Conservation (phyloP, 2,888 invertebrate genomes). For the Lepidochitona cinerea region DNA sequence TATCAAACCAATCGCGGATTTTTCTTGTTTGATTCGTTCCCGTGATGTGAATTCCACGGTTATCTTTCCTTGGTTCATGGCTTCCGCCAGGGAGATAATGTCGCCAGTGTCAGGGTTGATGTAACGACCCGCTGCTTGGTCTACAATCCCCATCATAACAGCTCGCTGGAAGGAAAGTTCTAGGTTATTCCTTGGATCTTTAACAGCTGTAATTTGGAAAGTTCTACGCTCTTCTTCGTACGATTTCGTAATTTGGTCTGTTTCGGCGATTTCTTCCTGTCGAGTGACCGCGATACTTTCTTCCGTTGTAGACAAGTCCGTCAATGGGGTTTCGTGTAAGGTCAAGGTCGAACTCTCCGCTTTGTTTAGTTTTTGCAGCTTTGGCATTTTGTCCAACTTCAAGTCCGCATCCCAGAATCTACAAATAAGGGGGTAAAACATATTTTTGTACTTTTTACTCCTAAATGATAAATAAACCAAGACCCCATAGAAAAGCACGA, state of each 20-base stretch:
- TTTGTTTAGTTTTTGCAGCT: constrained; percentile 25
- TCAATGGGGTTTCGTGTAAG: constrained; percentile 41
- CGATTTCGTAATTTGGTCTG: constrained; percentile 56
- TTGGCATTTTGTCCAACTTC: constrained; percentile 28
- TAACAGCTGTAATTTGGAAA: constrained; percentile 53
- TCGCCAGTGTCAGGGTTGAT: constrained; percentile 50
- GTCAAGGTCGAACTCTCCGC: constrained; percentile 34
- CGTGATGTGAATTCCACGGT: constrained; percentile 56
- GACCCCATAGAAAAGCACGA: too few species aligned
- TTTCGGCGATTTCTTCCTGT: constrained; percentile 40
- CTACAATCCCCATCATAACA: constrained; percentile 56
- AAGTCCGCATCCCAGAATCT: constrained; percentile 61
- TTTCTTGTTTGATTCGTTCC: constrained; percentile 61
- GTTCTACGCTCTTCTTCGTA: constrained; percentile 64
- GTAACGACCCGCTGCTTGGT: constrained; percentile 46
- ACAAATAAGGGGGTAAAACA: constrained; percentile 6
- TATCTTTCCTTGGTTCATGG: constrained; percentile 64
- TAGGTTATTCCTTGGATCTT: constrained; percentile 46
- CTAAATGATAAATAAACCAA: too few species aligned
- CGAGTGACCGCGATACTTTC: constrained; percentile 30
- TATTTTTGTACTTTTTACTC: too few species aligned
- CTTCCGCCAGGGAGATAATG: constrained; percentile 54
- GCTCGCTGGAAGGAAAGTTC: constrained; percentile 59
- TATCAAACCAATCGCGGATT: constrained; percentile 64
- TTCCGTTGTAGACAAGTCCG: neutral